These are phyloP conservation scores for Diglossa cyanea DNA, from an alignment of 2,797 vertebrate genomes.

Conservation along the genomic window DNA sequence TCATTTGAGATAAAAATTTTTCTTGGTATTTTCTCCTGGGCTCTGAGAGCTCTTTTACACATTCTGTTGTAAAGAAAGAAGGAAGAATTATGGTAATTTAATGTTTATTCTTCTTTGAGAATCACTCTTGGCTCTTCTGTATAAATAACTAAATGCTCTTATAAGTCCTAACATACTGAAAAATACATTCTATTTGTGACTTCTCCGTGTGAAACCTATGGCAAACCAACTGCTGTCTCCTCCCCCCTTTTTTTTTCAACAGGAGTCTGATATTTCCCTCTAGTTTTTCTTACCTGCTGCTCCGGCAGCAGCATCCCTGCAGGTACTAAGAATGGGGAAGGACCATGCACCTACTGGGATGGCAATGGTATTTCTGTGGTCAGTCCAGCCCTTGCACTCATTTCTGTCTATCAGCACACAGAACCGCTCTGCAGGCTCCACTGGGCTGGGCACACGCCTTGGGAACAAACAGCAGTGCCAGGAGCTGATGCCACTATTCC, in stretches of 20 bases:
- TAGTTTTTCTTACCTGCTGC: not conserved
- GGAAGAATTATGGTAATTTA: constrained; percentile 65
- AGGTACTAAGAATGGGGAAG: not conserved
- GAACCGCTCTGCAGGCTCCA: not conserved
- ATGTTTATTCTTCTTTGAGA: constrained; percentile 54
- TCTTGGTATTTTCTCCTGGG: not conserved
- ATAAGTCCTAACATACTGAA: constrained; percentile 56
- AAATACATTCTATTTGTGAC: constrained; percentile 8
- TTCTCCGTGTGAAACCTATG: constrained; percentile 26
- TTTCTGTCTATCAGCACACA: not conserved
- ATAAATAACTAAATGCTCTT: constrained; percentile 64
- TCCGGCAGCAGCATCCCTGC: not conserved
- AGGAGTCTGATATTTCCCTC: not conserved
- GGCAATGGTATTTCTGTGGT: not conserved
- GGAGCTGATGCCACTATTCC: not conserved
- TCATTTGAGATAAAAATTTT: not conserved
- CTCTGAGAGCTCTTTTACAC: not conserved
- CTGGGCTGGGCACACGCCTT: not conserved
- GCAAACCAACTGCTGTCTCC: constrained; percentile 43
- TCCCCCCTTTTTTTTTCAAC: not conserved
- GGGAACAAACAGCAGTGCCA: not conserved
- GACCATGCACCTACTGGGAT: not conserved
- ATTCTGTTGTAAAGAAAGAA: constrained; percentile 45
- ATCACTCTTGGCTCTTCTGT: constrained; percentile 41
- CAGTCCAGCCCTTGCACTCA: not conserved